A percentile compares a stretch with the other conserved stretches of the same genome.
phyloP scores from a whole-genome alignment of 2,113 vertebrate genomes.

The Athene cunicularia region DNA sequence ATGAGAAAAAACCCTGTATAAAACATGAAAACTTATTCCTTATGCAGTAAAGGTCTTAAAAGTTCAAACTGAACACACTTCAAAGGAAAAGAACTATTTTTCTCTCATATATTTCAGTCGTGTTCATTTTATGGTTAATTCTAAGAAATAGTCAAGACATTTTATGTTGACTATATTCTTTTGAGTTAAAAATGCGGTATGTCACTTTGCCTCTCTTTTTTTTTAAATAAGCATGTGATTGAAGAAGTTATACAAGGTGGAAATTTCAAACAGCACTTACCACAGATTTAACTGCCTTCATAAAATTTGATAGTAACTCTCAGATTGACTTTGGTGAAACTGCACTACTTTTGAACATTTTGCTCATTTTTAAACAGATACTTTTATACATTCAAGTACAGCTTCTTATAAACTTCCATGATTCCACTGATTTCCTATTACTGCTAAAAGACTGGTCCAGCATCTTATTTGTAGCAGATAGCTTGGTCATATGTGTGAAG shows the following conservation, averaged over 20 bases:
- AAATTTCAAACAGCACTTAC: constrained; percentile 3
- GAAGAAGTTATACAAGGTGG: not conserved
- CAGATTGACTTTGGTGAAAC: not conserved
- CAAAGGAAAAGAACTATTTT: not conserved
- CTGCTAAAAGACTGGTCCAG: not conserved
- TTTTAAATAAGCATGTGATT: not conserved
- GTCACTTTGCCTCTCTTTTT: not conserved
- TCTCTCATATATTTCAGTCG: not conserved
- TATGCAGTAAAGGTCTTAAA: not conserved
- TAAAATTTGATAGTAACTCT: not conserved
- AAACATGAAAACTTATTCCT: not conserved
- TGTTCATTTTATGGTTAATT: not conserved
- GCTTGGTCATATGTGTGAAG: not conserved
- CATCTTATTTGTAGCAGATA: not conserved
- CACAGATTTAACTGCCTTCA: not conserved
- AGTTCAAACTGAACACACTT: not conserved
- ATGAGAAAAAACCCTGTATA: not conserved
- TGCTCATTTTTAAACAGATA: not conserved
- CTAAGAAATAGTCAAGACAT: not conserved
- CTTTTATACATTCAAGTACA: not conserved
- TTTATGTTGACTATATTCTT: not conserved
- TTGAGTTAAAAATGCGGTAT: not conserved
- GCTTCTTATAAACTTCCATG: not conserved
- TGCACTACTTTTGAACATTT: not conserved
- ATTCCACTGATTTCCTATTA: not conserved